Base-by-base conservation (phyloP, 2,888 invertebrate genomes). In the Euspilapteryx auroguttella region DNA sequence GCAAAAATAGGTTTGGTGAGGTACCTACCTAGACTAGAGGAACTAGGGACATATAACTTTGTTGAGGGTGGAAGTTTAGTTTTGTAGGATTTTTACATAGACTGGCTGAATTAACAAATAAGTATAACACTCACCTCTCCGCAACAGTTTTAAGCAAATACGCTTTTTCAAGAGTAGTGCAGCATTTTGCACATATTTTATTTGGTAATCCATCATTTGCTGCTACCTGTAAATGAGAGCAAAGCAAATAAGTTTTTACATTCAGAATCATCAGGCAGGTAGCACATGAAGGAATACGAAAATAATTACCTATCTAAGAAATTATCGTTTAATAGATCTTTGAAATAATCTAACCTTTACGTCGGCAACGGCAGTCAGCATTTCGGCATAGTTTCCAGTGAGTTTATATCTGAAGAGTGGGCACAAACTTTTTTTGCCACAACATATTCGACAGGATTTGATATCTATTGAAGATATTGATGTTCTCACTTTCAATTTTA, bases 331-430 rank as follows among this genome's bases (percentile, higher is more conserved):
- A 15, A 14, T n/a, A n/a, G n/a, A n/a, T n/a, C n/a, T n/a, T n/a
- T n/a, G n/a, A n/a, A n/a, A n/a, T n/a, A n/a, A 37, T 38, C 42
- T 38, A 44, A 71, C 75, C 61, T 75, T 75, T 26, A 75, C 69
- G 44, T 73, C 66, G 15, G 75, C 75, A 37, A 75, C 65, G 28
- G 73, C 61, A 40, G 75, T 75, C 32, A 75, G 54, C 75, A 75
- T 75, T 62, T 75, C 75, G 28, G 75, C 75, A 50, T 75, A 75
- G 56, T 73, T 75, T 36, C 75, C 75, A 37, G 71, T 65, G 34
- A 68, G 45, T 42, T 71, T 68, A 35, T 73, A 73, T 49, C 58
- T 63, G 47, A 75, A 73, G 32, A 75, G 46, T 23, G 73, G 71
- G 41, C 68, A 66, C 40, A 75, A n/a, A n/a, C 63, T 73, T n/a